These are phyloP conservation scores for Patiria pectinifera DNA, from an alignment of 53 echinoderm and acorn worm genomes.

Conservation along the genomic window DNA sequence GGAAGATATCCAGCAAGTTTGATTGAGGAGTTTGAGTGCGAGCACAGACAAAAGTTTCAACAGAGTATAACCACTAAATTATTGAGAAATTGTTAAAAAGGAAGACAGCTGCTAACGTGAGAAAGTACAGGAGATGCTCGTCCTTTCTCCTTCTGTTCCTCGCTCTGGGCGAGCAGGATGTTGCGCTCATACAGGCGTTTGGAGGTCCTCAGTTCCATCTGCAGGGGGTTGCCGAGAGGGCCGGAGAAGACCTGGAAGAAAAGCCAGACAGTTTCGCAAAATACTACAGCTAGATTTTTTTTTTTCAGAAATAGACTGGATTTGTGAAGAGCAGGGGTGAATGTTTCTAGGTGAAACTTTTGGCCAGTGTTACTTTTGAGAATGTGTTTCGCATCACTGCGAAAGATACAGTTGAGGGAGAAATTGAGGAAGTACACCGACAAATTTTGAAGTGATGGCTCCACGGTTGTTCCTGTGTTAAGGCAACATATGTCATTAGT, in stretches of 20 bases:
- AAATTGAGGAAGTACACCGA: not conserved
- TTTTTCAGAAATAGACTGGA: too few relatives aligned
- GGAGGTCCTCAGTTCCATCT: slow-evolving; percentile 90
- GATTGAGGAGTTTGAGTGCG: too few relatives aligned
- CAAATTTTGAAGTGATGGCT: not conserved
- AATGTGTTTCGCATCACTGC: too few relatives aligned
- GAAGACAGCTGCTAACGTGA: slow-evolving; percentile 28
- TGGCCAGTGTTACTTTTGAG: too few relatives aligned
- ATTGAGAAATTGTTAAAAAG: not conserved
- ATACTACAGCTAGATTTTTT: too few relatives aligned
- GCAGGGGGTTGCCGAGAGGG: slow-evolving; percentile 89
- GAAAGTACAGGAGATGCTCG: slow-evolving; percentile 37
- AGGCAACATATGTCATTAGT: too few relatives aligned
- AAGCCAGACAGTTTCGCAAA: not conserved
- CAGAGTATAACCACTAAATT: not conserved
- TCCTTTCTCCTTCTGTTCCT: slow-evolving; percentile 57
- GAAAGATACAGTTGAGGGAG: not conserved
- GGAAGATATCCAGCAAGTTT: too few relatives aligned
- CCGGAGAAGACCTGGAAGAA: slow-evolving; percentile 86
- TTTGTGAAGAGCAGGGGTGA: too few relatives aligned
- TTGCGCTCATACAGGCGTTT: slow-evolving; percentile 84
- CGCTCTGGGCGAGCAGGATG: slow-evolving; percentile 78
- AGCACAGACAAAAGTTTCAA: not conserved
- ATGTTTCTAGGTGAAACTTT: too few relatives aligned
- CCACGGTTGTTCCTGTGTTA: too few relatives aligned